phyloP scores from a whole-genome alignment of 2,888 invertebrate species.

The Scaptodrosophila latifasciaeformis region DNA sequence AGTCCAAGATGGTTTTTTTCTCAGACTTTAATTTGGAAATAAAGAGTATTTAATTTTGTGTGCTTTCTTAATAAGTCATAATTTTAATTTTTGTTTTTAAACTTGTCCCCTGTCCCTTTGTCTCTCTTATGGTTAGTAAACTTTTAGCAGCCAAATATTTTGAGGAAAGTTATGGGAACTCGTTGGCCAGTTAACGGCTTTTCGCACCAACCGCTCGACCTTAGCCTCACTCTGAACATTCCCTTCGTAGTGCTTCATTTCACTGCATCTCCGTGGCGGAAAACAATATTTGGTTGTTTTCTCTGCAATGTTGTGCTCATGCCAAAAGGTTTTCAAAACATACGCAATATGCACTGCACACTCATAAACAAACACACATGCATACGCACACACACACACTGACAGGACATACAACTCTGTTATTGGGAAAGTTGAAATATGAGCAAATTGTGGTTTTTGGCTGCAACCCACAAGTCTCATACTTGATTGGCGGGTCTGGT shows the following conservation, averaged over 20 bases:
- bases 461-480: background rate
- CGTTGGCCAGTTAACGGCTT: conserved; percentile 53
- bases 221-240: background rate
- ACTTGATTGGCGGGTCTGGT: background rate
- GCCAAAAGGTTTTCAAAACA: conserved; percentile 19
- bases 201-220: conserved; percentile 37
- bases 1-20: too few relatives aligned
- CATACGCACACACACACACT: conserved; percentile 7
- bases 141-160: conserved; percentile 42
- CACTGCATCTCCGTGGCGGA: background rate
- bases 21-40: too few relatives aligned
- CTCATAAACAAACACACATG: background rate
- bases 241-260: background rate
- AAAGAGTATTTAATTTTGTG: too few relatives aligned
- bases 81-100: too few relatives aligned
- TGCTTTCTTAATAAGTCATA: too few relatives aligned
- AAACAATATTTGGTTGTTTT: too few relatives aligned
- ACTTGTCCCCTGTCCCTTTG: conserved; percentile 7
- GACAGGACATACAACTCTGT: conserved; percentile 33
- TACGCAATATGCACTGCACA: too few relatives aligned
- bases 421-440: conserved; percentile 44
- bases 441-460: conserved; percentile 6
- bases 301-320: conserved; percentile 30
- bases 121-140: conserved; percentile 23
- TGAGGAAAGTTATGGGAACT: conserved; percentile 43